phyloP scores from a whole-genome alignment of 2,113 vertebrate species.

The Rhinolophus sinicus region DNA sequence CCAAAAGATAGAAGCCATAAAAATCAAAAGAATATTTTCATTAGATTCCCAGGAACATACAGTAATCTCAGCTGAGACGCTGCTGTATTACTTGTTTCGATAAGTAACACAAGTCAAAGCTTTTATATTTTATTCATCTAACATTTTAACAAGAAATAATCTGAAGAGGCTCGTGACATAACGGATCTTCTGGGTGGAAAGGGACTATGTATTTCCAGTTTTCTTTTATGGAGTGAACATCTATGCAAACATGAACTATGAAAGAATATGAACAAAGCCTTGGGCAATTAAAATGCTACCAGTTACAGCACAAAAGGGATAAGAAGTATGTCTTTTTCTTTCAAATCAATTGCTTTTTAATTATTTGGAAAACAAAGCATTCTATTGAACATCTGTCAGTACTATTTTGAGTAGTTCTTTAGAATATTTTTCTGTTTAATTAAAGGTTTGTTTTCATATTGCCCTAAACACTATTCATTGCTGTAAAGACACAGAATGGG shows the following conservation, averaged over 20 bases:
- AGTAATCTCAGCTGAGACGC: background rate
- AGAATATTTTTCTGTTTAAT: conserved; percentile 45
- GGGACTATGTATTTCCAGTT: background rate
- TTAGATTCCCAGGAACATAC: background rate
- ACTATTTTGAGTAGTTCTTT: background rate
- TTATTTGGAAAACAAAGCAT: conserved; percentile 14
- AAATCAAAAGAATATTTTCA: conserved; percentile 5
- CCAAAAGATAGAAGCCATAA: background rate
- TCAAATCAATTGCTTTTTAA: background rate
- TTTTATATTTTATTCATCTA: conserved; percentile 28
- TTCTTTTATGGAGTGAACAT: conserved; percentile 11
- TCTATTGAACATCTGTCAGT: conserved; percentile 16
- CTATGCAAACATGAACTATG: background rate
- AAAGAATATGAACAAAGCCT: background rate
- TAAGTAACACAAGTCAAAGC: background rate
- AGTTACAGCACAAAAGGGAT: background rate
- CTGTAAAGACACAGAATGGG: background rate
- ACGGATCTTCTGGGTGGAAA: background rate
- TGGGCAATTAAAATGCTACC: background rate
- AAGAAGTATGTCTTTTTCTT: background rate
- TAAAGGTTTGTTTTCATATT: conserved; percentile 28
- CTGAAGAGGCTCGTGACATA: background rate
- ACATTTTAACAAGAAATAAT: conserved; percentile 40
- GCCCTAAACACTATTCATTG: background rate
- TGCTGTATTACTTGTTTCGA: background rate